Evolutionary conservation across 2,888 invertebrate genomes (phyloP), one percentile per base, ranked within the genome.

Genomic region (Cheilosia pagana): DNA sequence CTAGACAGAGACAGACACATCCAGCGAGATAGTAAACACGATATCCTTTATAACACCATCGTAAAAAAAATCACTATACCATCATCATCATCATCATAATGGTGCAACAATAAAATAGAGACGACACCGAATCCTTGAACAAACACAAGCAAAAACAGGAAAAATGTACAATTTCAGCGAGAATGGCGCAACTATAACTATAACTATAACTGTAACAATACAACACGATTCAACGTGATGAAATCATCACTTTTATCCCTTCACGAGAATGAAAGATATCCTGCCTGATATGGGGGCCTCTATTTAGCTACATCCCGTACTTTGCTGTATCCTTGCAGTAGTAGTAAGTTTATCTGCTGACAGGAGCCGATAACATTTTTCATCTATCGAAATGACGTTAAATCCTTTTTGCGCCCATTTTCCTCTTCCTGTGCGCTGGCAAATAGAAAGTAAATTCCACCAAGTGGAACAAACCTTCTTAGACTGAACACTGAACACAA

Each of bases 81-180:
- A 78, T 77, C 83, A 63, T 72, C 71, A 43, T 68, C 74, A 81
- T 78, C 72, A 78, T 78, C 74, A 74, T 79, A 79, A 85, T 75
- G 75, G 70, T 68, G 79, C 85, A 85, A 79, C 85, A 85, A 85
- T 85, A 85, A 85, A 85, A 85, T 75, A 70, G 60, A 57, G 65
- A 85, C 75, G 78, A 78, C 78, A 83, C 72, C 68, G 70, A 70
- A 60, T 78, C 83, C 83, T 78, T 74, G 83, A 79, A 77, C 50
- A 68, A 82, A 81, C 41, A 65, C 68, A 39, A 65, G 19, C 21
- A 48, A 25, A 21, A 60, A 41, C 45, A 60, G 12, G 10, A 35
- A 35, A 45, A n/a, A n/a, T 19, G 12, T 23, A 52, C 31, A 28
- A 7, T 52, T 50, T 28, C 7, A 28, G 28, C 35, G 35, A 68